phyloP scores from a whole-genome alignment of 2,797 vertebrate species.

The Vespertilio murinus region DNA sequence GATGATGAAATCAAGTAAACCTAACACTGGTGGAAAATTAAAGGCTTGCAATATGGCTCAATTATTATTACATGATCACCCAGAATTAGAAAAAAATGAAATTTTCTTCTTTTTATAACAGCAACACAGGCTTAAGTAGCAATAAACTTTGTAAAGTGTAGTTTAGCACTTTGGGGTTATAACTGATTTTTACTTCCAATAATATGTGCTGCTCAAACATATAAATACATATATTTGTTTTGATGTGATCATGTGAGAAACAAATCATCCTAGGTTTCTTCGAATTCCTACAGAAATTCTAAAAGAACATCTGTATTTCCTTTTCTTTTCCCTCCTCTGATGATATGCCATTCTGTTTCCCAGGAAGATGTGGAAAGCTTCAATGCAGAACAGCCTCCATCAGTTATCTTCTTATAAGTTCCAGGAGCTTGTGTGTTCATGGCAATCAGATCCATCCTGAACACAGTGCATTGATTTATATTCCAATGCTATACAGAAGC shows the following conservation, averaged over 20 bases:
- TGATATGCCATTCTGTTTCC: not conserved
- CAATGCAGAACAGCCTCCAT: not conserved
- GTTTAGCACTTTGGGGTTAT: constrained; percentile 14
- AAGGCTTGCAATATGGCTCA: constrained; percentile 50
- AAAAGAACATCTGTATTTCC: not conserved
- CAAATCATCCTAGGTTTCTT: not conserved
- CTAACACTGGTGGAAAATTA: constrained; percentile 46
- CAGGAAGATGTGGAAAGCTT: not conserved
- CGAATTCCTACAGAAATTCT: not conserved
- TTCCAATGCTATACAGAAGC: not conserved
- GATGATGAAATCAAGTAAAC: constrained; percentile 5
- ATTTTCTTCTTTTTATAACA: constrained; percentile 77
- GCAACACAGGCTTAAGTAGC: constrained; percentile 60
- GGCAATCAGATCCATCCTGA: not conserved
- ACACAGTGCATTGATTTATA: not conserved
- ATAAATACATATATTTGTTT: not conserved
- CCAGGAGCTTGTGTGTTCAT: not conserved
- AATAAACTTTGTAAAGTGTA: constrained; percentile 38
- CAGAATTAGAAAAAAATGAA: constrained; percentile 25
- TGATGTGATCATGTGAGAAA: not conserved
- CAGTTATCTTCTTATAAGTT: not conserved
- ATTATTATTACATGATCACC: constrained; percentile 48
- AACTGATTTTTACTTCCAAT: not conserved
- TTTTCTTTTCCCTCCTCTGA: not conserved
- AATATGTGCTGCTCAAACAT: not conserved